A percentile compares a stretch with the other conserved stretches of the same genome.
phyloP scores from a whole-genome alignment of 2,113 vertebrate species.

The Dolichallabes microphthalmus region DNA sequence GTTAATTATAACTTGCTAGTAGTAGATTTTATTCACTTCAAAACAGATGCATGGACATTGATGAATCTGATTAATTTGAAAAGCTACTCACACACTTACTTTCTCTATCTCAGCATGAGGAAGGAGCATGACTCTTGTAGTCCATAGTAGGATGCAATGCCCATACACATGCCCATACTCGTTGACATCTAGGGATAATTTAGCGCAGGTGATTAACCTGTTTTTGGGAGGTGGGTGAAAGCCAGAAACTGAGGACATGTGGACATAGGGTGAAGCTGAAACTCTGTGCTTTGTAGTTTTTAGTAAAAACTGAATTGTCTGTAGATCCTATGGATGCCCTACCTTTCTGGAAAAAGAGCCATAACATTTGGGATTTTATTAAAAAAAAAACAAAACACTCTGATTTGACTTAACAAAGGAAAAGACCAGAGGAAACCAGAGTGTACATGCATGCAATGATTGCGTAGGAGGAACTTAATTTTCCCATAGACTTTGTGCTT shows the following conservation, averaged over 20 bases:
- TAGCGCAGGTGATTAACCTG: neutral
- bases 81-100: neutral
- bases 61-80: neutral
- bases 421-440: slow-evolving; percentile 1
- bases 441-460: neutral
- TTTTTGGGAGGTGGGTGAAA: neutral
- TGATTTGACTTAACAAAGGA: slow-evolving; percentile 4
- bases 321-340: neutral
- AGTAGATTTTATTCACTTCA: neutral
- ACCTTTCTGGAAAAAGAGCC: neutral
- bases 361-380: neutral
- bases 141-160: neutral
- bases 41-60: neutral
- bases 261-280: neutral
- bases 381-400: neutral
- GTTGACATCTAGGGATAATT: neutral
- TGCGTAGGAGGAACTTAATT: slow-evolving; percentile 5
- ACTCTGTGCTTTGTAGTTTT: neutral
- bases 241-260: neutral
- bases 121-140: neutral
- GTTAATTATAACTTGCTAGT: neutral
- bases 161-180: neutral
- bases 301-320: neutral
- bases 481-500: slow-evolving; percentile 18
- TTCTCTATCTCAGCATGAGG: neutral